These are phyloP conservation scores for Prochilodus magdalenae DNA, from an alignment of 2,113 vertebrate species.

Conservation along the genomic window DNA sequence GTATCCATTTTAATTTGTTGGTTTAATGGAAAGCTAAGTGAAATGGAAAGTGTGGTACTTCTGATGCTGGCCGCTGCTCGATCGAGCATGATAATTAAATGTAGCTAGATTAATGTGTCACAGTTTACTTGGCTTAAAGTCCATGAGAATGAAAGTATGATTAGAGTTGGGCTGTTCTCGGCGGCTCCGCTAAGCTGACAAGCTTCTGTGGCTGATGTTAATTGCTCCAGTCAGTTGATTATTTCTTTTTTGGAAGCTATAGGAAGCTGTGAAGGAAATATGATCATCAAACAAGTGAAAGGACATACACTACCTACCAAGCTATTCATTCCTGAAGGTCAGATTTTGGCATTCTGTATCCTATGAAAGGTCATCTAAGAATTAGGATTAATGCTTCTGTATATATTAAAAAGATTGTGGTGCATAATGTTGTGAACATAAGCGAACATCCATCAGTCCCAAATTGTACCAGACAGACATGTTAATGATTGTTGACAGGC, in stretches of 20 bases:
- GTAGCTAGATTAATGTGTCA: slow-evolving; percentile 43
- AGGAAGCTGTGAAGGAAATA: slow-evolving; percentile 19
- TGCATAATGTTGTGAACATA: too few species aligned
- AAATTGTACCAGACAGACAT: neutral
- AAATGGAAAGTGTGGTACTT: slow-evolving; percentile 28
- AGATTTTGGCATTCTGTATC: neutral
- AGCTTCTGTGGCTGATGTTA: slow-evolving; percentile 22
- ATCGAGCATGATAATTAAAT: slow-evolving; percentile 46
- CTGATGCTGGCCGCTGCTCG: slow-evolving; percentile 26
- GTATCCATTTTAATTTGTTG: slow-evolving; percentile 37
- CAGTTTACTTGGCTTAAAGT: slow-evolving; percentile 37
- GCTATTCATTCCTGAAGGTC: slow-evolving; percentile 12
- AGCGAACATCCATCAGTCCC: slow-evolving; percentile 9
- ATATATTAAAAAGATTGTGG: neutral
- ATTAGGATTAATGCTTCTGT: slow-evolving; percentile 32
- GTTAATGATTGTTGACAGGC: slow-evolving; percentile 11
- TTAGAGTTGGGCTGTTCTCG: slow-evolving; percentile 31
- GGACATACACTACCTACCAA: neutral
- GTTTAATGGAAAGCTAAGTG: slow-evolving; percentile 51
- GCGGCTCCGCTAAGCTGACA: slow-evolving; percentile 27
- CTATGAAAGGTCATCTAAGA: neutral
- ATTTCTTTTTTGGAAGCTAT: slow-evolving; percentile 27
- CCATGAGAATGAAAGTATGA: slow-evolving; percentile 43
- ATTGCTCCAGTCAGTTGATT: slow-evolving; percentile 19
- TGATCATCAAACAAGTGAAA: slow-evolving; percentile 1